phyloP scores from a whole-genome alignment of 2,888 invertebrate species.

The Napeogenes sylphis region DNA sequence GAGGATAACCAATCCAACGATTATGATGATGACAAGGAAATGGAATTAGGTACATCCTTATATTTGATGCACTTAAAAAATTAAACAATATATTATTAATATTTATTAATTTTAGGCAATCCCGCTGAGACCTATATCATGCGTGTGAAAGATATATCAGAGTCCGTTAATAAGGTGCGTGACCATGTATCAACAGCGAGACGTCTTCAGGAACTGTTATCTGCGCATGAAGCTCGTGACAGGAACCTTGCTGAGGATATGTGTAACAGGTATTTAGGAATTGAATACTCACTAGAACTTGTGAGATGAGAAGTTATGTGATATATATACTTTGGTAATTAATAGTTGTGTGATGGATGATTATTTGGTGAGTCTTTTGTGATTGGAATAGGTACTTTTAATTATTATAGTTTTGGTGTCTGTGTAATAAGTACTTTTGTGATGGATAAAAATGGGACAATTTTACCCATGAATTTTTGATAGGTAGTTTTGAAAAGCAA shows the following conservation, averaged over 20 bases:
- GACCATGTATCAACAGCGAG: constrained; percentile 79
- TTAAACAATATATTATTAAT: too few relatives aligned
- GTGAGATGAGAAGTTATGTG: not conserved
- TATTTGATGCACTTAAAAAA: too few relatives aligned
- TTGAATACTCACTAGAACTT: not conserved
- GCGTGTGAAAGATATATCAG: constrained; percentile 80
- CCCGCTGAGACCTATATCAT: constrained; percentile 61
- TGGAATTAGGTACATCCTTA: constrained; percentile 56
- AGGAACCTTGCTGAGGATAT: constrained; percentile 89
- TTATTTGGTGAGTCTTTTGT: too few relatives aligned
- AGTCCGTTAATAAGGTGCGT: constrained; percentile 80
- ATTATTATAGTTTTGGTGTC: too few relatives aligned
- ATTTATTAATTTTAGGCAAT: constrained; percentile 42
- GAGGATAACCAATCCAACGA: constrained; percentile 73
- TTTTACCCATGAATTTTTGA: too few relatives aligned
- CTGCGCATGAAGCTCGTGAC: constrained; percentile 84
- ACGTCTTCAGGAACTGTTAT: constrained; percentile 80
- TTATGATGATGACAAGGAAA: constrained; percentile 71
- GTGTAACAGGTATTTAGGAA: constrained; percentile 60
- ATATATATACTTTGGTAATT: not conserved
- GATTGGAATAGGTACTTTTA: too few relatives aligned
- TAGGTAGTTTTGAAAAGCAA: too few relatives aligned
- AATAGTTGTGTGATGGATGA: too few relatives aligned
- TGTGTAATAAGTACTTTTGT: too few relatives aligned
- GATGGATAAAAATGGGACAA: too few relatives aligned